Percentiles rank a stretch among this genome's conserved stretches.
These are phyloP conservation scores for Phenganax marumi DNA, from an alignment of 92 coral and sea anemone genomes.

Conservation along the genomic window DNA sequence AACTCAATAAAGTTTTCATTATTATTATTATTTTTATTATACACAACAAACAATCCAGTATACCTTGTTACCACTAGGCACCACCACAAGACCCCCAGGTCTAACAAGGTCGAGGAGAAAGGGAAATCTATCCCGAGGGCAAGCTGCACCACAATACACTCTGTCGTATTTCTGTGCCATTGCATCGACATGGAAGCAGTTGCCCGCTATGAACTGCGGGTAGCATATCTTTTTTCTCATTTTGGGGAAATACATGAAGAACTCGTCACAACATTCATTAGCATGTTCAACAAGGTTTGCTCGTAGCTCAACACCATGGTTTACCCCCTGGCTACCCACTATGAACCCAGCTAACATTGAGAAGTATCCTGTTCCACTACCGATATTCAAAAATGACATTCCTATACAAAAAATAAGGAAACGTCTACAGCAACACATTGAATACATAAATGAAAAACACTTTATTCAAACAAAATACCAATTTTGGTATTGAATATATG, in stretches of 20 bases:
- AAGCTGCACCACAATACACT: conserved; percentile 90
- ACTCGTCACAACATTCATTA: conserved; percentile 77
- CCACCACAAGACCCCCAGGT: conserved; percentile 85
- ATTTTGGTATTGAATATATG: neutral
- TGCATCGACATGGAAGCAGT: conserved; percentile 89
- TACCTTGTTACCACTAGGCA: conserved; percentile 87
- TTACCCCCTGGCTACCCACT: conserved; percentile 65
- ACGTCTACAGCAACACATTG: neutral
- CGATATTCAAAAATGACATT: conserved; percentile 87
- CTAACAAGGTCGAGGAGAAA: conserved; percentile 73
- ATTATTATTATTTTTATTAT: too few relatives aligned
- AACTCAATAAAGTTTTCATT: too few relatives aligned
- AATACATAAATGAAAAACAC: neutral
- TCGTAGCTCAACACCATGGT: conserved; percentile 85
- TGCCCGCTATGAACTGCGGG: conserved; percentile 85
- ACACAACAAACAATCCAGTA: neutral
- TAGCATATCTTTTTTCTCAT: conserved; percentile 68
- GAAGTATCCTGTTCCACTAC: conserved; percentile 98
- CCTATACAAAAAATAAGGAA: conserved; percentile 49
- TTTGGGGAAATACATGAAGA: conserved; percentile 70
- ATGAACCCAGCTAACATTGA: conserved; percentile 81
- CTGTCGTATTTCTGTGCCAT: conserved; percentile 79
- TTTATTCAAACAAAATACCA: neutral
- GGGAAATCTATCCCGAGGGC: conserved; percentile 68
- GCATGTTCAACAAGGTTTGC: conserved; percentile 87